phyloP scores from a whole-genome alignment of 1,140 invertebrate species.

The Scaptomyza hsui region DNA sequence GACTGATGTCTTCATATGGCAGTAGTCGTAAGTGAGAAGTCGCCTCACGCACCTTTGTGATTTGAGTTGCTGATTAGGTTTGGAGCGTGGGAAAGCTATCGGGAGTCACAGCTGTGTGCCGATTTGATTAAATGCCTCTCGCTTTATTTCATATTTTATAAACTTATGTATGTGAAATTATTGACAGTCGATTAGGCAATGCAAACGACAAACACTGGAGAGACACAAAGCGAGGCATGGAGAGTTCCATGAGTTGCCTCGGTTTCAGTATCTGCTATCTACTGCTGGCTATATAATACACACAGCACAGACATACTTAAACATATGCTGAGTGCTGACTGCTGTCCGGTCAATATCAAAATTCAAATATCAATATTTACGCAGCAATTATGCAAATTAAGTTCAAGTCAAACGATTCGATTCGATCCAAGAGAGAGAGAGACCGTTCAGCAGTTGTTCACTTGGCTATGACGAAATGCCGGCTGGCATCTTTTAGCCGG shows the following conservation, averaged over 20 bases:
- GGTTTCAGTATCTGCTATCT: constrained; percentile 39
- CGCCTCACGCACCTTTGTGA: constrained; percentile 42
- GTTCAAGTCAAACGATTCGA: constrained; percentile 46
- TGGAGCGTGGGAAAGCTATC: constrained; percentile 67
- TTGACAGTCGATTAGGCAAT: constrained; percentile 80
- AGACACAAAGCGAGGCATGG: not conserved
- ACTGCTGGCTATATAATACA: constrained; percentile 8
- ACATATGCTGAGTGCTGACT: constrained; percentile 34
- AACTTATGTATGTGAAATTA: constrained; percentile 82
- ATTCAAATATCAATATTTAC: constrained; percentile 81
- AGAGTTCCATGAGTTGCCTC: constrained; percentile 10
- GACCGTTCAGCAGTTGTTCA: constrained; percentile 12
- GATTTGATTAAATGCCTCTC: constrained; percentile 80
- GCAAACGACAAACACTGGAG: constrained; percentile 59
- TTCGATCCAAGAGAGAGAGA: too few relatives aligned
- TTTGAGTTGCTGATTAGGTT: constrained; percentile 16
- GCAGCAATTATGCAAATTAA: constrained; percentile 82
- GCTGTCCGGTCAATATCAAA: constrained; percentile 72
- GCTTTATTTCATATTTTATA: constrained; percentile 81
- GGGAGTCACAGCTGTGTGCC: constrained; percentile 38
- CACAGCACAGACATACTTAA: not conserved
- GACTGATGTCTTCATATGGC: constrained; percentile 62
- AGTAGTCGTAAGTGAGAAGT: constrained; percentile 8
- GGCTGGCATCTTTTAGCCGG: constrained; percentile 56
- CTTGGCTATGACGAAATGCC: constrained; percentile 60